Conservation (phyloP, 2,113 vertebrate genomes). For the Nesoenas mayeri region DNA sequence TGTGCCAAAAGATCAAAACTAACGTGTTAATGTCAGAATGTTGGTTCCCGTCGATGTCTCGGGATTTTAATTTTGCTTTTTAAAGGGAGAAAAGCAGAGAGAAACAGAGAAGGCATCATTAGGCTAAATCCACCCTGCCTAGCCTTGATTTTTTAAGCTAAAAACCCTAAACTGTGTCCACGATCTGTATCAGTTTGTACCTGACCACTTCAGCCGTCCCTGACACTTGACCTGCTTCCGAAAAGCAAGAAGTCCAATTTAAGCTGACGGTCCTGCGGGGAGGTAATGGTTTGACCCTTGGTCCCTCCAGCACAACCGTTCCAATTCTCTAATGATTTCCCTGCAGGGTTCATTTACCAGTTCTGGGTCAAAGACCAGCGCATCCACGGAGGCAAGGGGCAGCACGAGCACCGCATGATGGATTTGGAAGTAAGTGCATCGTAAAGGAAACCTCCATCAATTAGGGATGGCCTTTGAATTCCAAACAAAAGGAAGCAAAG, state of each 20-base stretch:
- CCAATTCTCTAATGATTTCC: constrained; percentile 73
- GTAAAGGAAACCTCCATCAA: constrained; percentile 64
- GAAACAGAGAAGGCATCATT: background rate
- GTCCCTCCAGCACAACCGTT: constrained; percentile 24
- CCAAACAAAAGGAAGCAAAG: constrained; percentile 61
- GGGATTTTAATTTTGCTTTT: background rate
- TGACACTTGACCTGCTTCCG: constrained; percentile 55
- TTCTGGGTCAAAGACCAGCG: constrained; percentile 72
- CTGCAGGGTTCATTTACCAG: constrained; percentile 73
- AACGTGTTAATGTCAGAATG: background rate
- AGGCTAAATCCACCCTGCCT: background rate
- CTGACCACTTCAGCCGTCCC: background rate
- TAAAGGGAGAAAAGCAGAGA: background rate
- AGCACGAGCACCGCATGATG: constrained; percentile 36
- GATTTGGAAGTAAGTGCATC: constrained; percentile 59
- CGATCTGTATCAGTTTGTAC: background rate
- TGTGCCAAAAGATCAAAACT: constrained; percentile 10
- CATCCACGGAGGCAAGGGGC: constrained; percentile 43
- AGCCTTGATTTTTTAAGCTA: background rate
- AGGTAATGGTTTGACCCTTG: constrained; percentile 71
- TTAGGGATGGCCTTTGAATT: constrained; percentile 57
- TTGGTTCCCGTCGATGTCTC: background rate
- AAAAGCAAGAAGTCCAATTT: constrained; percentile 68
- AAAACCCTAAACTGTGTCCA: background rate
- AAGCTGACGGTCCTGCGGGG: constrained; percentile 37